Conservation (phyloP, 1,140 invertebrate species). For the Lycorma delicatula region DNA sequence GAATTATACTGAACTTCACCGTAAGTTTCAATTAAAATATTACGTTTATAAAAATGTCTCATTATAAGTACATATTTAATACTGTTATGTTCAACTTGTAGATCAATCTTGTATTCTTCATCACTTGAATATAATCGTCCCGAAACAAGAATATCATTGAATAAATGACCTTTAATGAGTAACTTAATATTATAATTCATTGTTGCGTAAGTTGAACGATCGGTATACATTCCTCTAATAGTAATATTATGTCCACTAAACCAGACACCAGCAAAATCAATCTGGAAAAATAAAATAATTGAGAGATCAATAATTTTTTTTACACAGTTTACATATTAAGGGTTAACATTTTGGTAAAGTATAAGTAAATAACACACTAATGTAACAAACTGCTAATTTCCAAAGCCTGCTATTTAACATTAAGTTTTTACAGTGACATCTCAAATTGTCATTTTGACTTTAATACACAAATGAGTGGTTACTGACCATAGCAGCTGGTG, state of each 20-base stretch:
- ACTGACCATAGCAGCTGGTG: too few relatives aligned
- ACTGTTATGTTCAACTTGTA: constrained; percentile 49
- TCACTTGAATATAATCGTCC: constrained; percentile 50
- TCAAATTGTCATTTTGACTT: too few relatives aligned
- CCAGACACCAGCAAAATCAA: constrained; percentile 62
- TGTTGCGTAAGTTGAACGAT: constrained; percentile 50
- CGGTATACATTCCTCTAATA: constrained; percentile 57
- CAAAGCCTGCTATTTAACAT: too few relatives aligned
- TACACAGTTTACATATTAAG: too few relatives aligned
- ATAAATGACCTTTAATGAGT: constrained; percentile 56
- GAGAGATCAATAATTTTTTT: too few relatives aligned
- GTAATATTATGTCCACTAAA: constrained; percentile 66
- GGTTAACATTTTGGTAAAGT: too few relatives aligned
- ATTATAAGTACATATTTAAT: constrained; percentile 51
- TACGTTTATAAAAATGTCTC: constrained; percentile 45
- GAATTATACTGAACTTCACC: constrained; percentile 53
- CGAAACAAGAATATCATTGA: constrained; percentile 53
- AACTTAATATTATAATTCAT: constrained; percentile 57
- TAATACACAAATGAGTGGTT: too few relatives aligned
- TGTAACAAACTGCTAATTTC: too few relatives aligned
- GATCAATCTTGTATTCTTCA: constrained; percentile 47
- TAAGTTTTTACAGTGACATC: too few relatives aligned
- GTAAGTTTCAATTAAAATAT: constrained; percentile 49
- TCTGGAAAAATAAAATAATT: constrained; percentile 37
- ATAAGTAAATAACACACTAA: too few relatives aligned